phyloP scores from a whole-genome alignment of 1,140 invertebrate genomes.

The Melanaphis sacchari region DNA sequence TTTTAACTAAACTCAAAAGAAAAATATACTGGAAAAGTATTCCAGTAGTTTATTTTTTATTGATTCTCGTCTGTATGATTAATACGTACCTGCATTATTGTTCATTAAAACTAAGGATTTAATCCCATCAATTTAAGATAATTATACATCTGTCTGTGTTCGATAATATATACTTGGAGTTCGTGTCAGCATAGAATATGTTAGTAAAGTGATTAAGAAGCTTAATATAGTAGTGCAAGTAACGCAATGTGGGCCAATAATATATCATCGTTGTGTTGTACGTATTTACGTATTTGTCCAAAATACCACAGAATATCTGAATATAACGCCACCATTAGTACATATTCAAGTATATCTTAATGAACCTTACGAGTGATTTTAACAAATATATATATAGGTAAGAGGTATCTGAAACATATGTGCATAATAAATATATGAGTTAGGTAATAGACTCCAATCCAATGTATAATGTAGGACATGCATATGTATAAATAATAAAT shows the following conservation, averaged over 20 bases:
- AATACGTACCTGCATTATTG: background rate
- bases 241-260: background rate
- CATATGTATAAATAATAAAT: too few relatives aligned
- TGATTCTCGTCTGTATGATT: background rate
- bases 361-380: background rate
- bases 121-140: background rate
- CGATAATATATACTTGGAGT: background rate
- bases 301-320: background rate
- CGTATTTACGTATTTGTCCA: background rate
- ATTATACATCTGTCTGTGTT: background rate
- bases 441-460: too few relatives aligned
- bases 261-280: background rate
- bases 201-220: background rate
- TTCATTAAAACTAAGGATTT: background rate
- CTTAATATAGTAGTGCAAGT: background rate
- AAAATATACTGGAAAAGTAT: background rate
- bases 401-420: background rate
- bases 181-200: background rate
- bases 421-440: background rate
- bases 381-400: background rate
- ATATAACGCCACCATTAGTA: background rate
- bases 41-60: background rate
- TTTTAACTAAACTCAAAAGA: background rate
- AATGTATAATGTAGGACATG: too few relatives aligned
- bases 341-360: background rate